Base-by-base conservation (phyloP, 1,140 invertebrate genomes). In the Hyles vespertilio region DNA sequence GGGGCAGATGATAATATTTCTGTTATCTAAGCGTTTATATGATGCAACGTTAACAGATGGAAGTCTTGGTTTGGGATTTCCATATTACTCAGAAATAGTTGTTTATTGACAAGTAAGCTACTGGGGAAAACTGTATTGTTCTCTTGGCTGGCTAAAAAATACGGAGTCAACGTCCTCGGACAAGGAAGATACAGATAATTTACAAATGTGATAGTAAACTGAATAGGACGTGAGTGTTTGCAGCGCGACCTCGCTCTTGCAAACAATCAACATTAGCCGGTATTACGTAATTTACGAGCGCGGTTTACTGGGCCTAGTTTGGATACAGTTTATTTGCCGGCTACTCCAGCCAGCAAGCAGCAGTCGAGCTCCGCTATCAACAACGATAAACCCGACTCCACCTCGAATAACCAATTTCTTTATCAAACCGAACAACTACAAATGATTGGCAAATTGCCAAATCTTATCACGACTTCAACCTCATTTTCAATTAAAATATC, bases 351-450 rank as follows among this genome's bases (percentile, higher is more conserved):
- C 32, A 34, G 50, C 48, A 32, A 8, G 3, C 48, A 32, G 11
- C 12, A 51, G 33, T n/a, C 46, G 3, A 32, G 51, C 52, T 44
- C 45, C 36, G 49, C 56, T 61, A 61, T 22, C 22, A 22, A 59
- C 58, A 32, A 32, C 46, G 51, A 61, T 44, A 62, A 59, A 56
- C 40, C 43, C 56, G 49, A 45, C 52, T 40, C 36, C 8, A 40
- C 0, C 8, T 40, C 36, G 8, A 53, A 11, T 48, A 57, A 57
- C 50, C 56, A 54, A 32, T 56, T 54, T 63, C 55, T 59, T 64
- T 65, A 65, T 65, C 63, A 61, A 54, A 55, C 55, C 50, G 61
- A 65, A 61, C 62, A 59, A 58, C 47, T 63, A 54, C 46, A 55
- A 56, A 56, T 34, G 33, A 32, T 43, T 60, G 62, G 58, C 54